phyloP scores from a whole-genome alignment of 2,888 invertebrate genomes.

The Hirtodrosophila cameraria region DNA sequence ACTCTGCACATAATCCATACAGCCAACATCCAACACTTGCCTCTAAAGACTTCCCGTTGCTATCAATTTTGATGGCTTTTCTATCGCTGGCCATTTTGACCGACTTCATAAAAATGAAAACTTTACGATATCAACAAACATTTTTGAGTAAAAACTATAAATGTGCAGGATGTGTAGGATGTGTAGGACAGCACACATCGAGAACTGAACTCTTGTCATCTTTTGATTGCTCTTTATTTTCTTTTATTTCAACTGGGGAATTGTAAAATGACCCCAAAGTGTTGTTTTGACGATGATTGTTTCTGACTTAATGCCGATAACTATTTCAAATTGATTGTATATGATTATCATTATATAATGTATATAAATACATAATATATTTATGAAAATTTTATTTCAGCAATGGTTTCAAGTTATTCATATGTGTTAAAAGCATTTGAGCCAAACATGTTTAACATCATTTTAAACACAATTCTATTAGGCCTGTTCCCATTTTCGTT shows the following conservation, averaged over 20 bases:
- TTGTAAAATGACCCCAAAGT: constrained; percentile 48
- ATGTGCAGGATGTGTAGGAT: constrained; percentile 29
- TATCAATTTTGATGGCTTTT: constrained; percentile 70
- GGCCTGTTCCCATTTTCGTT: too few relatives aligned
- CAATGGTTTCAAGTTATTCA: too few relatives aligned
- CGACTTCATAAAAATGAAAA: constrained; percentile 69
- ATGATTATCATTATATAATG: constrained; percentile 6
- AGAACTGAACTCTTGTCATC: neutral
- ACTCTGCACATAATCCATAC: constrained; percentile 11
- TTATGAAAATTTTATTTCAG: too few relatives aligned
- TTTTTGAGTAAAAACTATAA: constrained; percentile 57
- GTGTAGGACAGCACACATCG: neutral
- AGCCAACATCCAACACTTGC: neutral
- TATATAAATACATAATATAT: too few relatives aligned
- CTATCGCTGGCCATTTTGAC: constrained; percentile 73
- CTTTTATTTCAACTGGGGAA: constrained; percentile 2
- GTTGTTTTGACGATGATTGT: constrained; percentile 35
- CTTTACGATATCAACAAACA: constrained; percentile 67
- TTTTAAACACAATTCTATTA: too few relatives aligned
- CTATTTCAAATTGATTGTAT: constrained; percentile 24
- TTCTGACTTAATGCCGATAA: constrained; percentile 1
- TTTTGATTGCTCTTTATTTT: neutral
- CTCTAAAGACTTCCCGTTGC: constrained; percentile 45
- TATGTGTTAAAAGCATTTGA: too few relatives aligned
- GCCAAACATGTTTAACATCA: too few relatives aligned